These are phyloP conservation scores for Aproaerema taeniolella DNA, from an alignment of 2,888 invertebrate genomes.

Conservation along the genomic window DNA sequence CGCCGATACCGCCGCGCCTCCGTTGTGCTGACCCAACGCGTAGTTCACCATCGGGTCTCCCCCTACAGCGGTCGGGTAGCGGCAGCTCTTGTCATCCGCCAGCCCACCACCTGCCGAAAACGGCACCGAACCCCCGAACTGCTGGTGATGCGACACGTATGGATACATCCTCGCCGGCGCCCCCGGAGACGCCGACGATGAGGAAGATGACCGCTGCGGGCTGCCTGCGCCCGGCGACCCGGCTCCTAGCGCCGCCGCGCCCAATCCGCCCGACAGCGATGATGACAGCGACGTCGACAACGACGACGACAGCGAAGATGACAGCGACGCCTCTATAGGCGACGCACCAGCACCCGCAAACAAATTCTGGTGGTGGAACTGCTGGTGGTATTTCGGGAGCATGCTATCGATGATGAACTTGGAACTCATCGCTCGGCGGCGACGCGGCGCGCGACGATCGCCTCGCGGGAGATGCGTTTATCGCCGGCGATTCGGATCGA, in stretches of 20 bases:
- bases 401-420: conserved; percentile 99
- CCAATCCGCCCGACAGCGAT: conserved; percentile 80
- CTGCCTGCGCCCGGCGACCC: conserved; percentile 77
- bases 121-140: conserved; percentile 83
- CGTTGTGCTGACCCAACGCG: conserved; percentile 86
- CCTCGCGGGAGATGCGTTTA: conserved; percentile 75
- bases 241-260: conserved; percentile 79
- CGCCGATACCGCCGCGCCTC: conserved; percentile 82
- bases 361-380: conserved; percentile 81
- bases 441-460: conserved; percentile 76
- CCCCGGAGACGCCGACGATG: conserved; percentile 84
- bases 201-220: conserved; percentile 79
- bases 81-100: conserved; percentile 85
- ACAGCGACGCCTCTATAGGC: conserved; percentile 83
- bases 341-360: conserved; percentile 82
- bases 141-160: conserved; percentile 91
- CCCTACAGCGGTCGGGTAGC: conserved; percentile 82
- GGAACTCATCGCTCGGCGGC: conserved; percentile 91
- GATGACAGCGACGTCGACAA: conserved; percentile 73
- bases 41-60: conserved; percentile 89
- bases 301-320: conserved; percentile 77
- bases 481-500: conserved; percentile 77
- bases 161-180: conserved; percentile 93
- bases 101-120: conserved; percentile 82
- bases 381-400: conserved; percentile 94